Percentiles rank a stretch among this genome's conserved stretches.
These are phyloP conservation scores for Bovichtus variegatus DNA, from an alignment of 2,797 vertebrate genomes.

Conservation along the genomic window DNA sequence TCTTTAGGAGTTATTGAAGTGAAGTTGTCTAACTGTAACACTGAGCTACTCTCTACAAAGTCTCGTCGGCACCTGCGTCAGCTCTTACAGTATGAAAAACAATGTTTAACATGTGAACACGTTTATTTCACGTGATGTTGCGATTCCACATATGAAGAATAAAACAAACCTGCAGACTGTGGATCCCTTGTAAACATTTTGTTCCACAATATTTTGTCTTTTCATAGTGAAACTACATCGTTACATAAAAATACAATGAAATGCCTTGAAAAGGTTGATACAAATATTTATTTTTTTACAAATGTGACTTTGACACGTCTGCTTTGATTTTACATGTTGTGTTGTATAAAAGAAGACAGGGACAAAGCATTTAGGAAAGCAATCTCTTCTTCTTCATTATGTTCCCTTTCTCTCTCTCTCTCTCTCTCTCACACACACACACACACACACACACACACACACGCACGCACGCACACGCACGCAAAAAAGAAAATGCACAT, in stretches of 20 bases:
- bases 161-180: too few species aligned
- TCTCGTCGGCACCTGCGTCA: too few species aligned
- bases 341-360: constrained; percentile 70
- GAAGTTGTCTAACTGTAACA: not conserved
- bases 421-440: constrained; percentile 10
- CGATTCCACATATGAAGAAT: too few species aligned
- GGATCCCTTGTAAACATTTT: not conserved
- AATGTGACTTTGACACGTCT: constrained; percentile 75
- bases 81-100: not conserved
- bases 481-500: constrained; percentile 43
- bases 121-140: too few species aligned
- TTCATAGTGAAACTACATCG: too few species aligned
- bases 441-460: constrained; percentile 21
- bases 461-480: constrained; percentile 26
- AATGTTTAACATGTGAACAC: too few species aligned
- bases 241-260: constrained; percentile 16
- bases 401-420: constrained; percentile 33
- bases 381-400: constrained; percentile 29
- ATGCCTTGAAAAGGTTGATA: constrained; percentile 61
- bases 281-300: constrained; percentile 80
- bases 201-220: too few species aligned
- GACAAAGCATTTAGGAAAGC: constrained; percentile 37
- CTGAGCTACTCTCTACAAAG: not conserved
- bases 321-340: constrained; percentile 56
- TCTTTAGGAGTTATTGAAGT: too few species aligned